Percentiles rank a stretch among this genome's conserved stretches.
These are phyloP conservation scores for Telmatochromis brichardi DNA, from an alignment of 2,113 vertebrate genomes.

Conservation along the genomic window DNA sequence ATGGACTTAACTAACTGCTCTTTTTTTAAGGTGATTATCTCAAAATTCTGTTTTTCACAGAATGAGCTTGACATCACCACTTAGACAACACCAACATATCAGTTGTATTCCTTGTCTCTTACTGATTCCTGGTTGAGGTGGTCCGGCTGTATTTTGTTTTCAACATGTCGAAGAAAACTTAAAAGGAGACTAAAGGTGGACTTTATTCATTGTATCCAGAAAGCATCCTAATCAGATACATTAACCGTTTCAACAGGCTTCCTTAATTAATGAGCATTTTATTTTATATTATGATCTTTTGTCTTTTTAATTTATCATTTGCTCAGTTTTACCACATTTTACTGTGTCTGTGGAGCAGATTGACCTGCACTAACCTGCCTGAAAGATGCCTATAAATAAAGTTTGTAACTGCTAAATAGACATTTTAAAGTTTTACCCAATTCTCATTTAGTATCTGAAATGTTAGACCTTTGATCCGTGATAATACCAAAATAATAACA, in stretches of 20 bases:
- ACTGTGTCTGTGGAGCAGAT: neutral
- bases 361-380: neutral
- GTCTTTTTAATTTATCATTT: neutral
- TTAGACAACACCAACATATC: neutral
- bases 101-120: neutral
- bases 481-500: neutral
- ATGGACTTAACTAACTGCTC: accelerated
- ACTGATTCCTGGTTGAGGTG: neutral
- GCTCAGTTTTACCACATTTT: neutral
- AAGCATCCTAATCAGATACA: neutral
- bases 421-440: neutral
- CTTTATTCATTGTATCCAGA: neutral
- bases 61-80: neutral
- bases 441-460: neutral
- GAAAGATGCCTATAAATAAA: neutral
- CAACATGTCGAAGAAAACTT: neutral
- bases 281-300: neutral
- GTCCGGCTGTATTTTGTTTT: neutral
- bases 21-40: accelerated
- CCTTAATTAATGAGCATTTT: neutral
- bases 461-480: neutral
- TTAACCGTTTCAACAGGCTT: neutral
- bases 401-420: neutral
- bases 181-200: neutral
- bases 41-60: neutral